Evolutionary conservation across 1,140 invertebrate genomes (phyloP).

Genomic region (Calliopsis andreniformis): DNA sequence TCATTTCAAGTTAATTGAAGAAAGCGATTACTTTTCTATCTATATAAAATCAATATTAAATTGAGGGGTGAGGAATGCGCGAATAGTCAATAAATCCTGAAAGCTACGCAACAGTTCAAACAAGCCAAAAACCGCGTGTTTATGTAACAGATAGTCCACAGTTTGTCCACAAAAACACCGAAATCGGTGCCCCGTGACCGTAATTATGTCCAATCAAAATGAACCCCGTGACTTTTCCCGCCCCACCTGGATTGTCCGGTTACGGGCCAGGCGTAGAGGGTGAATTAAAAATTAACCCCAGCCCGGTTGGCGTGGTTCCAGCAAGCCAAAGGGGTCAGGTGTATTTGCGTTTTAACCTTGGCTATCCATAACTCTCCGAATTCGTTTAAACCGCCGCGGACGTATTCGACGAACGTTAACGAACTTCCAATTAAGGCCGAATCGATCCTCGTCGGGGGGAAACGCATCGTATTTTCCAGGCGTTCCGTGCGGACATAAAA

Average conservation of each 20-base stretch:
- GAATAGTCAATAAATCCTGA: no score
- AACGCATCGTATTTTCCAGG: not conserved
- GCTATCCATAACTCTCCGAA: conserved; percentile 6
- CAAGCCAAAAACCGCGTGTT: no score
- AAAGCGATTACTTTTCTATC: no score
- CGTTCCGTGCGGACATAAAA: not conserved
- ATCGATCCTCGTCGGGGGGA: not conserved
- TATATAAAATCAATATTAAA: no score
- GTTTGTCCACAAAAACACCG: no score
- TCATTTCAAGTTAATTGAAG: no score
- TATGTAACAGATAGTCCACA: no score
- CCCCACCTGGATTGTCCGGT: not conserved
- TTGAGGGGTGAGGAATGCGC: no score
- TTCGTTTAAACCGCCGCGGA: not conserved
- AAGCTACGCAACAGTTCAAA: no score
- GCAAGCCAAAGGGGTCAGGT: conserved; percentile 19
- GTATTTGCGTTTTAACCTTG: conserved; percentile 44
- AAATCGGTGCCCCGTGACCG: no score
- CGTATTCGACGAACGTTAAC: not conserved
- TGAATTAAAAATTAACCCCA: conserved; percentile 57
- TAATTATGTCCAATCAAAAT: conserved; percentile 17
- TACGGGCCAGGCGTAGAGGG: not conserved
- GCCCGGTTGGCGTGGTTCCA: conserved; percentile 37
- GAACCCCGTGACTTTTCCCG: conserved; percentile 6
- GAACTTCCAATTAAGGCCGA: not conserved